Percentiles rank a stretch among this genome's conserved stretches.
Conservation (phyloP, 53 echinoderm and acorn worm genomes). For the Zoroaster sp. region DNA sequence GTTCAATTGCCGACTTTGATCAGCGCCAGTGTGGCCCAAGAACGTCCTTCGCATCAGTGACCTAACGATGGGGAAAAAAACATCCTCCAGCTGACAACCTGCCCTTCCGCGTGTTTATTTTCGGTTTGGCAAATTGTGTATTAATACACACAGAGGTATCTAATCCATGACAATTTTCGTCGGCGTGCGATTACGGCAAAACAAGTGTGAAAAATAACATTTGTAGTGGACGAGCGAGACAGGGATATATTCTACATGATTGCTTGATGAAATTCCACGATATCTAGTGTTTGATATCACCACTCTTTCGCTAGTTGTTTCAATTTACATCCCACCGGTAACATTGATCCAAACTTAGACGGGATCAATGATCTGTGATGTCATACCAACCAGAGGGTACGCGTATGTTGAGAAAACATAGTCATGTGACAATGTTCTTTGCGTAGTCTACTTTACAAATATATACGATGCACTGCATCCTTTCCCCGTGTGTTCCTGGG, state of each 20-base stretch:
- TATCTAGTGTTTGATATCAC: background rate
- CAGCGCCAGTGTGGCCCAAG: background rate
- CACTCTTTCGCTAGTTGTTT: background rate
- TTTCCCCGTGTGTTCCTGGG: too few relatives aligned
- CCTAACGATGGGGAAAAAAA: background rate
- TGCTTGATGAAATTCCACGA: background rate
- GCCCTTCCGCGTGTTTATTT: background rate
- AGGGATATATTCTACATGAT: background rate
- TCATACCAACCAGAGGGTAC: too few relatives aligned
- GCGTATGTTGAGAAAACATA: too few relatives aligned
- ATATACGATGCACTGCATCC: too few relatives aligned
- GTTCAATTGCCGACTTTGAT: background rate
- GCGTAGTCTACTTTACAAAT: too few relatives aligned
- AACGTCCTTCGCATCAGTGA: background rate
- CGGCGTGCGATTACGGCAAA: background rate
- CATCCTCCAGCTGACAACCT: background rate
- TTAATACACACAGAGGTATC: too few relatives aligned
- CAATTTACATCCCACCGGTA: background rate
- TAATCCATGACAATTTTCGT: background rate
- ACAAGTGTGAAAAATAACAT: background rate
- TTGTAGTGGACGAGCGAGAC: background rate
- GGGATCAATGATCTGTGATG: background rate
- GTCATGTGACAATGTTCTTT: too few relatives aligned
- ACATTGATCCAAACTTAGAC: background rate
- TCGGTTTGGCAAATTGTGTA: background rate